Percentiles rank a stretch among this genome's conserved stretches.
phyloP scores from a whole-genome alignment of 2,113 vertebrate species.

The Diadophis punctatus region DNA sequence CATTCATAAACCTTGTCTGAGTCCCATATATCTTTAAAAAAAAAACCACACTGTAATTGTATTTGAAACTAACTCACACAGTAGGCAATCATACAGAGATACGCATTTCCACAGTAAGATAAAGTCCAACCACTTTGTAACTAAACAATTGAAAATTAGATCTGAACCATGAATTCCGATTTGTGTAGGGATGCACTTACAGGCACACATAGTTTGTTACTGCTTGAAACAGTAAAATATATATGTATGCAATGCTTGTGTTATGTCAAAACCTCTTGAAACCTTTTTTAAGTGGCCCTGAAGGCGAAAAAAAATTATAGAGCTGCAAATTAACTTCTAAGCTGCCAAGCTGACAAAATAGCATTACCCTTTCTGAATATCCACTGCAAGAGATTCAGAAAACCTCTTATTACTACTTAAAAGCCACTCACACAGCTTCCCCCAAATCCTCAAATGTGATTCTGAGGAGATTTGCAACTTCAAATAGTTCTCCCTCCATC shows the following conservation, averaged over 20 bases:
- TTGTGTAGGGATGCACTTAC: not conserved
- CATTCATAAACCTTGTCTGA: not conserved
- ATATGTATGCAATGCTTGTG: not conserved
- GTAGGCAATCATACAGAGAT: not conserved
- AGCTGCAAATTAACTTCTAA: not conserved
- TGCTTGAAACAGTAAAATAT: not conserved
- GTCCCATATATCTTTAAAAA: not conserved
- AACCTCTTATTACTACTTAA: not conserved
- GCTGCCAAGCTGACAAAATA: not conserved
- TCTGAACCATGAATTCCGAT: not conserved
- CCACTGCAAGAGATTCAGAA: not conserved
- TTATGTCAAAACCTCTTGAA: not conserved
- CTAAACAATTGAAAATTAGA: not conserved
- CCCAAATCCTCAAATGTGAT: not conserved
- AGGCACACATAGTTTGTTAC: not conserved
- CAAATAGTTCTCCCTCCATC: not conserved
- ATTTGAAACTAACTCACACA: not conserved
- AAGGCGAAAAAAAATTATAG: not conserved
- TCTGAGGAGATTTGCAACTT: not conserved
- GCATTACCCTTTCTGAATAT: not conserved
- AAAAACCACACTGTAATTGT: not conserved
- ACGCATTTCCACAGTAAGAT: not conserved
- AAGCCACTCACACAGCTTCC: not conserved
- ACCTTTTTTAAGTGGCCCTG: not conserved
- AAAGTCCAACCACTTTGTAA: not conserved